A percentile compares a stretch with the other conserved stretches of the same genome.
These are phyloP conservation scores for Coregonus suidteri DNA, from an alignment of 2,797 vertebrate species.

Conservation along the genomic window DNA sequence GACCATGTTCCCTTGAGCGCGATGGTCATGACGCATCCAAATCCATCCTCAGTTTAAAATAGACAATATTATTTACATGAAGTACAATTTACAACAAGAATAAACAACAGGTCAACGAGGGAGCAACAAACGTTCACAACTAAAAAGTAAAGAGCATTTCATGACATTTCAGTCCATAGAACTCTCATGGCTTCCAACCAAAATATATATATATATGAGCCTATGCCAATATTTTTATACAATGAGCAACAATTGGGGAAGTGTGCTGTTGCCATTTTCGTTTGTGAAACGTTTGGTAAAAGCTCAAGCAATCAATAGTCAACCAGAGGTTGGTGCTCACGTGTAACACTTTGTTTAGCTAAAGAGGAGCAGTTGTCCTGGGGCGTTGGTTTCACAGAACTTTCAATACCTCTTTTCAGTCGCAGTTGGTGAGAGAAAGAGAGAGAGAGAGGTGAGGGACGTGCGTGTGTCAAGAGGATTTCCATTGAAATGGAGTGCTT, in stretches of 20 bases:
- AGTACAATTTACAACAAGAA: background rate
- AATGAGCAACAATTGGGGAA: background rate
- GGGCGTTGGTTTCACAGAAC: background rate
- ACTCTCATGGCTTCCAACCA: background rate
- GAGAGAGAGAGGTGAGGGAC: constrained; percentile 8
- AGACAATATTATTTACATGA: background rate
- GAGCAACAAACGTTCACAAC: constrained; percentile 27
- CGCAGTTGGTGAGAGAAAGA: background rate
- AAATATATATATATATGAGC: constrained; percentile 15
- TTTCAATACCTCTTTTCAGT: constrained; percentile 30
- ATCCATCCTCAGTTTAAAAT: background rate
- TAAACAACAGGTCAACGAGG: background rate
- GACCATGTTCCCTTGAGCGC: background rate
- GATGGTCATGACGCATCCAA: background rate
- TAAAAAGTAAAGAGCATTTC: background rate
- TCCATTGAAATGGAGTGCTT: constrained; percentile 62
- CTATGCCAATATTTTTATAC: background rate
- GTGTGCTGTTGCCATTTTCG: background rate
- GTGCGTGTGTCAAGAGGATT: constrained; percentile 29
- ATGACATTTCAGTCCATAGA: too few species aligned
- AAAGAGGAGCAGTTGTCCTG: background rate
- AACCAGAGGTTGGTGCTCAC: background rate
- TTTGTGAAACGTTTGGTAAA: background rate
- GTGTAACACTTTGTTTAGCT: background rate
- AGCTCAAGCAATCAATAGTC: constrained; percentile 9